These are phyloP conservation scores for Drosophila prostipennis DNA, from an alignment of 2,888 invertebrate species.

Conservation along the genomic window DNA sequence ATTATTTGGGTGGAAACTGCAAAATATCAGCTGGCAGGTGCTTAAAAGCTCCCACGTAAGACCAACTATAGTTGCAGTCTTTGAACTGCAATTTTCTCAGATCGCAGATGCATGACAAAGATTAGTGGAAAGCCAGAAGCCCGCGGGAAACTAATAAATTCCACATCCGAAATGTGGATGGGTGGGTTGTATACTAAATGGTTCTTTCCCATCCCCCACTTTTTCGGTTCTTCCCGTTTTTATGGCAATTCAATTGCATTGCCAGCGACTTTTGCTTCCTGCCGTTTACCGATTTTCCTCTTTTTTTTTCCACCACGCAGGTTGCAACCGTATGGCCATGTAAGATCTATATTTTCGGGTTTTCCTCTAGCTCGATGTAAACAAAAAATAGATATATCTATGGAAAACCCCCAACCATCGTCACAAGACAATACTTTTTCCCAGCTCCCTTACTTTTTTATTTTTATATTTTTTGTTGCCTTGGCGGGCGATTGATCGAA, in stretches of 20 bases:
- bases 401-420: conserved; percentile 12
- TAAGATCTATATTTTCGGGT: conserved; percentile 43
- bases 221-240: conserved; percentile 44
- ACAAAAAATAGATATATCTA: conserved; percentile 37
- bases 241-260: conserved; percentile 75
- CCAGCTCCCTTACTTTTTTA: conserved; percentile 20
- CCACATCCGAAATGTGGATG: conserved; percentile 39
- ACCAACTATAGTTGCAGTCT: conserved; percentile 4
- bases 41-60: conserved; percentile 52
- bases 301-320: conserved; percentile 35
- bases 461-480: conserved; percentile 24
- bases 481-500: conserved; percentile 23
- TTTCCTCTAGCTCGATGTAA: conserved; percentile 56
- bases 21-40: conserved; percentile 60
- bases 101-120: conserved; percentile 48
- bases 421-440: conserved; percentile 52
- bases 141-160: conserved; percentile 51
- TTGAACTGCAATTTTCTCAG: conserved; percentile 3
- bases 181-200: conserved; percentile 24
- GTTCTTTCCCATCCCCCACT: not conserved
- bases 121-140: conserved; percentile 2
- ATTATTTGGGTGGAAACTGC: conserved; percentile 54
- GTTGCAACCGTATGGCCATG: conserved; percentile 73
- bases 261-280: conserved; percentile 70
- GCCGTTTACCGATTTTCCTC: conserved; percentile 41